These are phyloP conservation scores for Neotragus pygmaeus DNA, from an alignment of 2,113 vertebrate species.

Conservation along the genomic window DNA sequence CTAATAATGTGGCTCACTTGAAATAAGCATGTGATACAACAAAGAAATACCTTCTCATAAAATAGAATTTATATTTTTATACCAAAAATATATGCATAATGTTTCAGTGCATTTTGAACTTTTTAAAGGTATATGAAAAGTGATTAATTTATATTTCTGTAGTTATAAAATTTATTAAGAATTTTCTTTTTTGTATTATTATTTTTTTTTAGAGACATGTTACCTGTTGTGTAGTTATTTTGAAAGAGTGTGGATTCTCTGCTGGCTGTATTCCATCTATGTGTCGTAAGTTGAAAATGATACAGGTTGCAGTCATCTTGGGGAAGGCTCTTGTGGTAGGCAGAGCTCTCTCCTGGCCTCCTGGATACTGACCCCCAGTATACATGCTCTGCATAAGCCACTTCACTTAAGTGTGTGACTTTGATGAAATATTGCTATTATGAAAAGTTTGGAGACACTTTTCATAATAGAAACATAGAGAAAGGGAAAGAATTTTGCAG, in stretches of 20 bases:
- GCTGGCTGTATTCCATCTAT: not conserved
- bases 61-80: not conserved
- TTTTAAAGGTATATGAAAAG: not conserved
- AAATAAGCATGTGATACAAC: not conserved
- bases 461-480: too few relatives aligned
- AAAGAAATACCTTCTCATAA: not conserved
- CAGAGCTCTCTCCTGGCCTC: not conserved
- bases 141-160: not conserved
- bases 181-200: not conserved
- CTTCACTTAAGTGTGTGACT: not conserved
- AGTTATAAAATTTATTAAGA: not conserved
- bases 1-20: not conserved
- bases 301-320: not conserved
- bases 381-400: not conserved
- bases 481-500: not conserved
- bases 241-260: not conserved
- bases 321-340: not conserved
- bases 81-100: not conserved
- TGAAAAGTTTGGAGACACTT: too few relatives aligned
- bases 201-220: not conserved
- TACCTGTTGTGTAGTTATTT: not conserved
- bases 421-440: not conserved
- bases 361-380: not conserved
- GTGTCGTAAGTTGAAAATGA: not conserved
- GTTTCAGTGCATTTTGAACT: not conserved